Base-by-base conservation (phyloP, 2,888 invertebrate genomes). In the Isoperla grammatica region DNA sequence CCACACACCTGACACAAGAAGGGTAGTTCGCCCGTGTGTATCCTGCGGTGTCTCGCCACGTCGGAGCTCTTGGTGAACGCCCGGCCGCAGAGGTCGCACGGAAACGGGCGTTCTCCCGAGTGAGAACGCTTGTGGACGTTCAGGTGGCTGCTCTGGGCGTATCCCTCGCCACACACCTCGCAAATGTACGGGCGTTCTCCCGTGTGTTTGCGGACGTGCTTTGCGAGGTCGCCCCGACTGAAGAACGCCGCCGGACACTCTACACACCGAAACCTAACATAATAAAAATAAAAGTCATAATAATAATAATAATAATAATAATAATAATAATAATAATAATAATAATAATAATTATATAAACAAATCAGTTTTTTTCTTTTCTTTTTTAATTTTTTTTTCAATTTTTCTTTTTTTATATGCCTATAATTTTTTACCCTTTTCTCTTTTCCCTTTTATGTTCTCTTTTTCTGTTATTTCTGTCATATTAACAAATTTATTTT, bases 1-100 rank as follows among this genome's bases (percentile, higher is more conserved):
- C 65, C 64, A 49, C 65, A 65, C 6, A 64, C 59, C 46, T 63
- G 64, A 50, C 65, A 65, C 42, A 61, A 50, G 54, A 64, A 65
- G 0, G 65, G 65, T 3, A 65, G 42, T 39, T 65, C 65, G 1
- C 65, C 65, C 8, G 64, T 65, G 49, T 65, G 65, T 9, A 65
- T 64, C 2, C 62, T 57, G 17, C 57, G 57, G 46, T 65, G 65
- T 19, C 65, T 53, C 15, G 58, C 53, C n/a, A 65, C 60, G 46
- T 65, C 65, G 35, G 62, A 61, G 43, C 59, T 59, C 56, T 64
- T 65, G 23, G 63, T 60, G 57, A 65, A 65, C 4, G 62, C 61
- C 12, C 64, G 61, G 2, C 53, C 56, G 46, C 65, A 65, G n/a
- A 64, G 12, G 46, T 64, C 63, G 43, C 65, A 65, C 23, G 39